A percentile compares a stretch with the other conserved stretches of the same genome.
Conservation (phyloP, 1,140 invertebrate species). For the Anadara kagoshimensis region DNA sequence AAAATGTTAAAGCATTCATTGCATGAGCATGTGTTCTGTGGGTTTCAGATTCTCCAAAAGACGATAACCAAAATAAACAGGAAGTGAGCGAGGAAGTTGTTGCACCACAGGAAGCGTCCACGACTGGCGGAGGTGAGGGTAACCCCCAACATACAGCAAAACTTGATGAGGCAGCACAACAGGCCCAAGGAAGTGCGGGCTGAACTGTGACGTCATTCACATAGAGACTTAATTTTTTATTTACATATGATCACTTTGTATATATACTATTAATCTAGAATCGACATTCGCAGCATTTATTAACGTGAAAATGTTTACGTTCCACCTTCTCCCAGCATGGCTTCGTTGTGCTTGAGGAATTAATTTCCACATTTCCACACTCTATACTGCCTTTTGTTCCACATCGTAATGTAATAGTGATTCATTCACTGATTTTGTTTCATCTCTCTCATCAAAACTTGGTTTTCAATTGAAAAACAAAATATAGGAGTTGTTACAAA, state of each 20-base stretch:
- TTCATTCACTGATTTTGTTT: too few species aligned
- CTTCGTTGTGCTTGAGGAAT: too few species aligned
- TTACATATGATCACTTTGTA: neutral
- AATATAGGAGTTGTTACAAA: too few species aligned
- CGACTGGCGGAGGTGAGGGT: constrained; percentile 51
- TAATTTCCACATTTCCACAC: too few species aligned
- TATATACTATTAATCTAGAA: neutral
- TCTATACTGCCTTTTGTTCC: too few species aligned
- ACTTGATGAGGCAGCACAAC: constrained; percentile 44
- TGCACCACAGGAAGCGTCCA: constrained; percentile 29
- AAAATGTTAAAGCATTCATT: neutral
- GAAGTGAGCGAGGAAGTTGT: constrained; percentile 52
- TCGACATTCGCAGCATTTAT: neutral
- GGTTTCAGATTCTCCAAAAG: neutral
- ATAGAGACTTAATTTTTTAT: neutral
- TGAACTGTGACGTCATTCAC: neutral
- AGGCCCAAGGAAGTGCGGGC: neutral
- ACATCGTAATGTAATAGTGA: too few species aligned
- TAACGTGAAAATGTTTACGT: too few species aligned
- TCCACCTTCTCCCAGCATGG: too few species aligned
- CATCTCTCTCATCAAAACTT: too few species aligned
- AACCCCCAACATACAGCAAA: constrained; percentile 51
- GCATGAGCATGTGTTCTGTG: too few species aligned
- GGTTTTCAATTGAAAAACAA: too few species aligned
- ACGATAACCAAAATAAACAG: constrained; percentile 24